Conservation (phyloP, 2,797 vertebrate genomes). For the Acipenser transmontanus region DNA sequence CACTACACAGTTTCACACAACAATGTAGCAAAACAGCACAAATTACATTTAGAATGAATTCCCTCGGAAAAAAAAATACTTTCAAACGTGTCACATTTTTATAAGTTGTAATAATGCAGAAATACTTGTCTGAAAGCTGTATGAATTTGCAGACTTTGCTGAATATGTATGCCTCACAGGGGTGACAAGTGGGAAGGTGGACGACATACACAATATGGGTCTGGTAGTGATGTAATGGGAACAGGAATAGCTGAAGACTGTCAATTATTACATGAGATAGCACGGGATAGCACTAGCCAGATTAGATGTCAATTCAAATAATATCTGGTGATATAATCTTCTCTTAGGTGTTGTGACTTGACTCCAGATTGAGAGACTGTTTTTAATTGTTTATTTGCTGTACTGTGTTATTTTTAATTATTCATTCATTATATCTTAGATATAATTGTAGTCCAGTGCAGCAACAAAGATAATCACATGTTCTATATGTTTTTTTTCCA, state of each 20-base stretch:
- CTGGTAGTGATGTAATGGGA: constrained; percentile 46
- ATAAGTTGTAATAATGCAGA: constrained; percentile 34
- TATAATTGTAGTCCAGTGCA: background rate
- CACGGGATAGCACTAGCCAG: constrained; percentile 31
- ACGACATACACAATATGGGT: constrained; percentile 19
- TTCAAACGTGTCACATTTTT: constrained; percentile 32
- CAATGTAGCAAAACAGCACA: constrained; percentile 34
- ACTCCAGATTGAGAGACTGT: background rate
- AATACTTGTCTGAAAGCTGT: constrained; percentile 35
- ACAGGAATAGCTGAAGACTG: constrained; percentile 33
- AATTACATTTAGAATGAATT: constrained; percentile 33
- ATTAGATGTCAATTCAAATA: background rate
- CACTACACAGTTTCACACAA: constrained; percentile 21
- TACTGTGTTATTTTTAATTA: background rate
- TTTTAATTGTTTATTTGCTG: background rate
- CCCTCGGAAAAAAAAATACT: constrained; percentile 22
- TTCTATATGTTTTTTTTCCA: too few species aligned
- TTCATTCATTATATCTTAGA: background rate
- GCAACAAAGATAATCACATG: too few species aligned
- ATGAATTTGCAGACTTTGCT: constrained; percentile 41
- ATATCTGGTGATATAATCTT: constrained; percentile 1
- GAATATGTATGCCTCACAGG: constrained; percentile 25
- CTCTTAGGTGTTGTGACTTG: background rate
- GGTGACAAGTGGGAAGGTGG: constrained; percentile 19
- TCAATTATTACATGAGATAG: constrained; percentile 39